phyloP scores from a whole-genome alignment of 2,797 vertebrate species.

The Eremophila alpestris region DNA sequence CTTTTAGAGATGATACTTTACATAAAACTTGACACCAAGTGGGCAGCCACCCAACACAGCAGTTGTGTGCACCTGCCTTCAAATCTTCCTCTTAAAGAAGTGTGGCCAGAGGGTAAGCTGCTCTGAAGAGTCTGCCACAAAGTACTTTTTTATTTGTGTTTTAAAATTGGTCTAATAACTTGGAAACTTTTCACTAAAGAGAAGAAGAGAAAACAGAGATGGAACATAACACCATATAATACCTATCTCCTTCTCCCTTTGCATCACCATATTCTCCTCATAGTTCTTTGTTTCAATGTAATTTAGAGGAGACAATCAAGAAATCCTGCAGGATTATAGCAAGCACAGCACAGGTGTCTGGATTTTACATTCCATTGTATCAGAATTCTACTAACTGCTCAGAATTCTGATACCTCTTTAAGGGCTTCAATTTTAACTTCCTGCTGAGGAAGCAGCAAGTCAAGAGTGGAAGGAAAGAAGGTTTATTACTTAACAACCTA shows the following conservation, averaged over 20 bases:
- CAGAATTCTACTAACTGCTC: not conserved
- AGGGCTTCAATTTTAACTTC: not conserved
- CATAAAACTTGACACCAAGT: not conserved
- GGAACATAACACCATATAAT: not conserved
- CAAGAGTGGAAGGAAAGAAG: not conserved
- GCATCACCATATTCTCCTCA: not conserved
- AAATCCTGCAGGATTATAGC: not conserved
- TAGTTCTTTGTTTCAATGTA: not conserved
- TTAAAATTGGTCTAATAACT: not conserved
- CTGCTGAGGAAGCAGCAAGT: not conserved
- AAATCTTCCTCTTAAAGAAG: not conserved
- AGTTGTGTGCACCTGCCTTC: not conserved
- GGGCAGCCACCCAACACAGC: not conserved
- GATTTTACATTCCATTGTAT: not conserved
- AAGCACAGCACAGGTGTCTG: not conserved
- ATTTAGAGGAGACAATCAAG: not conserved
- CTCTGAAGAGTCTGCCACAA: not conserved
- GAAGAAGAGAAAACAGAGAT: not conserved
- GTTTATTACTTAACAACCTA: not conserved
- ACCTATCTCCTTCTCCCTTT: not conserved
- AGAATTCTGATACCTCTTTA: not conserved
- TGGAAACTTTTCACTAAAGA: not conserved
- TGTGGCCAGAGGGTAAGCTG: not conserved
- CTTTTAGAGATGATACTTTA: not conserved
- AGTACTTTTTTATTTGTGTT: not conserved